These are phyloP conservation scores for Charaxes varanes DNA, from an alignment of 1,140 invertebrate species.

Conservation along the genomic window DNA sequence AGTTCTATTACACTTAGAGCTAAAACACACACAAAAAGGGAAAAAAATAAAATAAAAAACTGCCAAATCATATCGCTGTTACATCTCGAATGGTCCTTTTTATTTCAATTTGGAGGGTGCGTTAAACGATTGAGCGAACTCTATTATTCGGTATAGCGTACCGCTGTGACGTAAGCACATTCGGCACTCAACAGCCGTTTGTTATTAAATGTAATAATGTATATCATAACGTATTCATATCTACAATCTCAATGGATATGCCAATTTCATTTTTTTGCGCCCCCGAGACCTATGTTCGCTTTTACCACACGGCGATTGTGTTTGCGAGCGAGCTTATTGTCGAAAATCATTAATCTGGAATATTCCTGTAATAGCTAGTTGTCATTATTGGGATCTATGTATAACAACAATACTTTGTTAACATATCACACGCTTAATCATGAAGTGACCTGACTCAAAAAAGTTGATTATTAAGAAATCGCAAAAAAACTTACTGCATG, in stretches of 20 bases:
- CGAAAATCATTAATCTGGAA: not conserved
- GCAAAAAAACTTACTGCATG: no score
- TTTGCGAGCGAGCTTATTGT: not conserved
- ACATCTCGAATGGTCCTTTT: constrained; percentile 70
- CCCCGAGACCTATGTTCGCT: constrained; percentile 12
- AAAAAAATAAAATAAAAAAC: constrained; percentile 53
- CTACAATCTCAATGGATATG: constrained; percentile 65
- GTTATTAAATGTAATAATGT: constrained; percentile 69
- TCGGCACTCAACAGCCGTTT: constrained; percentile 54
- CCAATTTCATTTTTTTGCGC: constrained; percentile 51
- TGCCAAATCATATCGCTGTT: constrained; percentile 72
- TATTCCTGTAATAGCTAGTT: not conserved
- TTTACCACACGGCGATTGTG: constrained; percentile 13
- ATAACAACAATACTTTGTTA: no score
- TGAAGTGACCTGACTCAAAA: no score
- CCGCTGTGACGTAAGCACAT: constrained; percentile 62
- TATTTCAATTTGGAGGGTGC: constrained; percentile 71
- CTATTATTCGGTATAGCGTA: constrained; percentile 61
- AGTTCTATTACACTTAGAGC: constrained; percentile 38
- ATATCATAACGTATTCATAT: constrained; percentile 73
- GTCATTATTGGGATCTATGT: no score
- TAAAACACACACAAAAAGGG: constrained; percentile 51
- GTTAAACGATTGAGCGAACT: constrained; percentile 68
- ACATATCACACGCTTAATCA: no score
- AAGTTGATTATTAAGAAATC: no score